A percentile compares a stretch with the other conserved stretches of the same genome.
Conservation (phyloP, 2,797 vertebrate genomes). For the Eulemur coronatus region DNA sequence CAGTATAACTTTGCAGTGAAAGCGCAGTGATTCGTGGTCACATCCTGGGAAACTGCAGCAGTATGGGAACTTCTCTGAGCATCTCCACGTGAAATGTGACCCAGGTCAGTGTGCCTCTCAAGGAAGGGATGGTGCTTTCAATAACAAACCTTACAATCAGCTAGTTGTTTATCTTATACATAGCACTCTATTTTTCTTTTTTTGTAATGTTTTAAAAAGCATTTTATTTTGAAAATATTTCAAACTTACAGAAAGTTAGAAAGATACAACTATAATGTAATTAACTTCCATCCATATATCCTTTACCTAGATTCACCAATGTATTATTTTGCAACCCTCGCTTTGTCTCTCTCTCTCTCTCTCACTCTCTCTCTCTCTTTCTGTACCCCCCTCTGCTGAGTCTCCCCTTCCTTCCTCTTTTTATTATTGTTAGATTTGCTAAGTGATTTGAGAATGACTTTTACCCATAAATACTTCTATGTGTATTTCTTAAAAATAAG, state of each 20-base stretch:
- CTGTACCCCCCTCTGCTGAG: background rate
- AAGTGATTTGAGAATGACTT: background rate
- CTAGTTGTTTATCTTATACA: background rate
- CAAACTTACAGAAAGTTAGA: background rate
- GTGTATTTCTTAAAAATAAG: constrained; percentile 16
- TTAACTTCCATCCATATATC: background rate
- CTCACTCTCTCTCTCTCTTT: background rate
- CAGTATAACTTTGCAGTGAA: background rate
- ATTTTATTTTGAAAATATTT: background rate
- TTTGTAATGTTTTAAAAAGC: background rate
- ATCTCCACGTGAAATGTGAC: background rate
- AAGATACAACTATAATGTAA: background rate
- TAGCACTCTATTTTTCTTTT: background rate
- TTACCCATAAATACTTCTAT: background rate
- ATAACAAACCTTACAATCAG: background rate
- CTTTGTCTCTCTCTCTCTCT: background rate
- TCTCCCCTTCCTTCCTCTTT: background rate
- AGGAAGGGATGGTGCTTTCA: background rate
- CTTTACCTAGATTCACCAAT: background rate
- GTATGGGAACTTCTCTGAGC: background rate
- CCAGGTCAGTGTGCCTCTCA: rapidly evolving
- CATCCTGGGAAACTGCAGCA: background rate
- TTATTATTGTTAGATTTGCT: background rate
- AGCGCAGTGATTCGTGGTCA: background rate
- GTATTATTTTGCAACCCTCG: background rate